These are phyloP conservation scores for Pao palembangensis DNA, from an alignment of 2,113 vertebrate species.

Conservation along the genomic window DNA sequence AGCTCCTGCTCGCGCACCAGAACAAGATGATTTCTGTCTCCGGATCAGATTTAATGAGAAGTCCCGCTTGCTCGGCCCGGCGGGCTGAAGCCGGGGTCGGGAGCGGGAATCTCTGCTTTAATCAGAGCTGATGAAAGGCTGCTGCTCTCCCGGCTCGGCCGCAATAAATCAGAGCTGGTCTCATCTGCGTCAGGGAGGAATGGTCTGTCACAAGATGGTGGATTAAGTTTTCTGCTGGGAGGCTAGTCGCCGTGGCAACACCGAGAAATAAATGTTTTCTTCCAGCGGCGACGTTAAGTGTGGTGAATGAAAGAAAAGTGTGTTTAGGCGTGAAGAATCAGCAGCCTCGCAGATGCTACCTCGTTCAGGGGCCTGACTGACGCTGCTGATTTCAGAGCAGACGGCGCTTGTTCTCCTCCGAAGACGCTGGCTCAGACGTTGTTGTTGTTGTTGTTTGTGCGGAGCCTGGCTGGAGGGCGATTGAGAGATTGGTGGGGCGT, in stretches of 20 bases:
- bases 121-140: conserved; percentile 2
- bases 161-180: conserved; percentile 43
- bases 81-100: background rate
- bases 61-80: background rate
- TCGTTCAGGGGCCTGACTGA: conserved; percentile 12
- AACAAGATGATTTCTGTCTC: too few species aligned
- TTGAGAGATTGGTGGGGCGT: conserved; percentile 13
- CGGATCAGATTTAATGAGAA: too few species aligned
- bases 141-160: conserved; percentile 24
- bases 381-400: background rate
- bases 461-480: background rate
- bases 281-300: background rate
- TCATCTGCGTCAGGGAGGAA: conserved; percentile 39
- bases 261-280: conserved; percentile 22
- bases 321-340: background rate
- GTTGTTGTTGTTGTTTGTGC: too few species aligned
- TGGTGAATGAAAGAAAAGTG: conserved; percentile 14
- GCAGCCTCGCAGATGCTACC: background rate
- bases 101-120: too few species aligned
- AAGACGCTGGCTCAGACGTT: too few species aligned
- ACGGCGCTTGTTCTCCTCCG: too few species aligned
- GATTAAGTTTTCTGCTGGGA: conserved; percentile 55
- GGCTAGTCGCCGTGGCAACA: conserved; percentile 45
- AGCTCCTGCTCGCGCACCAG: too few species aligned
- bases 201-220: conserved; percentile 35